phyloP scores from a whole-genome alignment of 2,113 vertebrate species.

The Murina feae region DNA sequence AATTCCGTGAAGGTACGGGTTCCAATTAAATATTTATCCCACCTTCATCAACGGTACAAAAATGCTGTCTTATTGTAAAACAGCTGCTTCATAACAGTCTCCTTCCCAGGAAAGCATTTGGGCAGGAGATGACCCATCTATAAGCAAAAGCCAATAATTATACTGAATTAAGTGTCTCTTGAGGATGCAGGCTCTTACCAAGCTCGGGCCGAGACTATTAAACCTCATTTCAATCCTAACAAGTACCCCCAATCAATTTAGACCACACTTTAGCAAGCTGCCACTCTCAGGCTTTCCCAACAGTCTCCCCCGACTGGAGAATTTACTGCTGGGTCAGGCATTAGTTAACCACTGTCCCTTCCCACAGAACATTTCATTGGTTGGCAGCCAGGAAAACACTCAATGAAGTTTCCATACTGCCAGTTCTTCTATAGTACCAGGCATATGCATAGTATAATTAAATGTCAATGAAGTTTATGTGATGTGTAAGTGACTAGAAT shows the following conservation, averaged over 20 bases:
- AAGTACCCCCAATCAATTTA: not conserved
- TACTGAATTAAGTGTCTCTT: conserved; percentile 45
- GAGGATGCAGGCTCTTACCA: conserved; percentile 26
- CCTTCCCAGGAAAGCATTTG: not conserved
- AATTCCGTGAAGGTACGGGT: not conserved
- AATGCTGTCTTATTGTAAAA: not conserved
- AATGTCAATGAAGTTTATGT: conserved; percentile 64
- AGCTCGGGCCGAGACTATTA: not conserved
- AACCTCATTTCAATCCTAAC: not conserved
- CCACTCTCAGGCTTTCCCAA: not conserved
- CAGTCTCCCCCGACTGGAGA: not conserved
- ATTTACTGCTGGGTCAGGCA: not conserved
- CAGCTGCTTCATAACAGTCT: not conserved
- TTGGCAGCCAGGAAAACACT: conserved; percentile 56
- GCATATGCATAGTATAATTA: conserved; percentile 65
- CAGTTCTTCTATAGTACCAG: not conserved
- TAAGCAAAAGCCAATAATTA: conserved; percentile 52
- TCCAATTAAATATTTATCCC: not conserved
- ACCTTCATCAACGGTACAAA: not conserved
- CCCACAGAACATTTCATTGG: not conserved
- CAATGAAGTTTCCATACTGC: conserved; percentile 46
- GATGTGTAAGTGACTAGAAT: conserved; percentile 50
- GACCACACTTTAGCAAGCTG: not conserved
- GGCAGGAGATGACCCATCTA: not conserved
- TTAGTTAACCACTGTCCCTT: not conserved